These are phyloP conservation scores for Cyclargus thomasi DNA, from an alignment of 1,140 invertebrate species.

Conservation along the genomic window DNA sequence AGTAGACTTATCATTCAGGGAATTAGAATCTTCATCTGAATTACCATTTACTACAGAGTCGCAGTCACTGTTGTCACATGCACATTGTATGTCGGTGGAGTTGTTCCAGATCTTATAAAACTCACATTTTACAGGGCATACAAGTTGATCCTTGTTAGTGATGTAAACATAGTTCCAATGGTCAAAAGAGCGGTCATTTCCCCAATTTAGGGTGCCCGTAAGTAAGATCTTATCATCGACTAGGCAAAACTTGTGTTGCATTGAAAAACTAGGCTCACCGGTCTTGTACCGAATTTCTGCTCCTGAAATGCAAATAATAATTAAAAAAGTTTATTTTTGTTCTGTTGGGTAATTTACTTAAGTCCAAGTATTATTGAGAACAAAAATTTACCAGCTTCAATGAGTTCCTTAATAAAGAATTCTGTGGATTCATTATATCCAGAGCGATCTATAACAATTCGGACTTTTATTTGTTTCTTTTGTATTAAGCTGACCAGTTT, in stretches of 20 bases:
- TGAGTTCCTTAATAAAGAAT: slow-evolving; percentile 58
- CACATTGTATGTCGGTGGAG: slow-evolving; percentile 36
- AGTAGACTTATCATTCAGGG: not conserved
- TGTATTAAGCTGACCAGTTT: slow-evolving; percentile 51
- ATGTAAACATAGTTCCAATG: slow-evolving; percentile 69
- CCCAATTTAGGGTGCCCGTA: slow-evolving; percentile 68
- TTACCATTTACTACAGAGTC: slow-evolving; percentile 38
- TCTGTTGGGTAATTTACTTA: not conserved
- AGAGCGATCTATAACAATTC: slow-evolving; percentile 54
- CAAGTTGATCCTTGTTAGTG: slow-evolving; percentile 54
- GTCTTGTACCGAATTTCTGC: slow-evolving; percentile 60
- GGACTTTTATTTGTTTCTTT: slow-evolving; percentile 53
- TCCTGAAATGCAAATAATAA: slow-evolving; percentile 38
- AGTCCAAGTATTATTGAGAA: no score
- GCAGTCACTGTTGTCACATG: slow-evolving; percentile 37
- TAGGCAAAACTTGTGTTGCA: slow-evolving; percentile 68
- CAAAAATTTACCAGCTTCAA: slow-evolving; percentile 49
- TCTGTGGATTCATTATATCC: slow-evolving; percentile 60
- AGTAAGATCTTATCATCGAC: slow-evolving; percentile 61
- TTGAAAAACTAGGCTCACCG: slow-evolving; percentile 42
- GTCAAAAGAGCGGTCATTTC: slow-evolving; percentile 61
- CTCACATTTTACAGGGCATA: slow-evolving; percentile 53
- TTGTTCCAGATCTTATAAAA: slow-evolving; percentile 59
- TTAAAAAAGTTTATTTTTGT: not conserved
- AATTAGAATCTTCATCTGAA: slow-evolving; percentile 33